Evolutionary conservation across 2,888 invertebrate species (phyloP).

Genomic region (Julus scanicus): DNA sequence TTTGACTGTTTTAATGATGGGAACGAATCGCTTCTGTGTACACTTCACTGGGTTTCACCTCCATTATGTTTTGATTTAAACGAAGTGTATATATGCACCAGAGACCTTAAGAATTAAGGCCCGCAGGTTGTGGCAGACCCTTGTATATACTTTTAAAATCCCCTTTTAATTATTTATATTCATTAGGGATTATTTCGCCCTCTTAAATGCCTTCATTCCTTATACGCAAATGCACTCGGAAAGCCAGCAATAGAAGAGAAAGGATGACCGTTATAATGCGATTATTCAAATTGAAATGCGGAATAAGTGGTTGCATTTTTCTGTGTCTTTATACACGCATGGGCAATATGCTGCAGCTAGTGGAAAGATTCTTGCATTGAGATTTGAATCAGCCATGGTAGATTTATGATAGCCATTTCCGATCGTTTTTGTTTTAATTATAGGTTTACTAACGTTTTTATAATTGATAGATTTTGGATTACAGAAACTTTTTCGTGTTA

Average conservation of each 20-base stretch:
- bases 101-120: constrained; percentile 2
- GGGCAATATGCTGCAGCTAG: neutral
- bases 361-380: neutral
- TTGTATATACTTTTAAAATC: constrained; percentile 8
- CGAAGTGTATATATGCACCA: neutral
- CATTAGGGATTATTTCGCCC: constrained; percentile 19
- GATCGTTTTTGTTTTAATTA: neutral
- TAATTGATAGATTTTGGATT: neutral
- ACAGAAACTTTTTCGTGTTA: neutral
- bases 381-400: neutral
- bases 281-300: constrained; percentile 33
- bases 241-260: neutral
- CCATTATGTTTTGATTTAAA: constrained; percentile 33
- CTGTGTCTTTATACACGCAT: neutral
- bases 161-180: constrained; percentile 33
- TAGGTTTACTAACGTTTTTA: neutral
- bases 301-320: neutral
- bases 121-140: neutral
- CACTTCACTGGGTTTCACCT: constrained; percentile 17
- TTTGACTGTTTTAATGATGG: constrained; percentile 33
- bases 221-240: neutral
- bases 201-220: constrained; percentile 12
- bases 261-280: constrained; percentile 33
- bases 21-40: constrained; percentile 8
- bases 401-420: neutral